These are phyloP conservation scores for Macrobrachium nipponense DNA, from an alignment of 1,140 invertebrate species.

Conservation along the genomic window DNA sequence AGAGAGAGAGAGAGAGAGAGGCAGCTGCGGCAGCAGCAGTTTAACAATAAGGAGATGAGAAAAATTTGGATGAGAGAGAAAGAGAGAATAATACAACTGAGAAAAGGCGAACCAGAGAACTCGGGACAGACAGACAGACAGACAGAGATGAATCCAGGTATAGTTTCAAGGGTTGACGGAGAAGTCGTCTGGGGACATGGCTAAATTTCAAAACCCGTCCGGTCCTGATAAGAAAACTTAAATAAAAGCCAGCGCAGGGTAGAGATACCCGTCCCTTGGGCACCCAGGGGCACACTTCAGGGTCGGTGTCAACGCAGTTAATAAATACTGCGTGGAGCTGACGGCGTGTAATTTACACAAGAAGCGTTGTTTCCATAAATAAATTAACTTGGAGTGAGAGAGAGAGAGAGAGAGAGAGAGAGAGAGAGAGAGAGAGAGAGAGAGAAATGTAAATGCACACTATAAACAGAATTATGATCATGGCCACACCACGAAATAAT, in stretches of 20 bases:
- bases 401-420: slow-evolving; percentile 10
- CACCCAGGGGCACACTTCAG: no score
- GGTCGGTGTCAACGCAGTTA: no score
- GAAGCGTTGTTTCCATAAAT: background rate
- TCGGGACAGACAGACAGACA: background rate
- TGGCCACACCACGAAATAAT: no score
- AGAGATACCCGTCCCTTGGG: no score
- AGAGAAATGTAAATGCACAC: background rate
- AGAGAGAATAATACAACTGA: background rate
- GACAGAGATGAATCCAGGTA: background rate
- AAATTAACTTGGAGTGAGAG: no score
- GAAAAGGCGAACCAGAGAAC: background rate
- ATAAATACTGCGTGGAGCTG: no score
- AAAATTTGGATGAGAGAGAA: no score
- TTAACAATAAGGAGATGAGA: no score
- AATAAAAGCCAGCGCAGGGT: no score
- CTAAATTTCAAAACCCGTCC: background rate
- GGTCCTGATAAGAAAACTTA: no score
- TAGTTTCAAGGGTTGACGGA: background rate
- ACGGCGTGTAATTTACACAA: no score
- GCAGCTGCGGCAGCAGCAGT: no score
- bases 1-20: slow-evolving; percentile 8
- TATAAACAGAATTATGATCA: background rate
- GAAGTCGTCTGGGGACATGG: background rate
- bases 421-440: background rate